A percentile compares a stretch with the other conserved stretches of the same genome.
Conservation (phyloP, 1,140 invertebrate genomes). For the Leptestheria dahalacensis region DNA sequence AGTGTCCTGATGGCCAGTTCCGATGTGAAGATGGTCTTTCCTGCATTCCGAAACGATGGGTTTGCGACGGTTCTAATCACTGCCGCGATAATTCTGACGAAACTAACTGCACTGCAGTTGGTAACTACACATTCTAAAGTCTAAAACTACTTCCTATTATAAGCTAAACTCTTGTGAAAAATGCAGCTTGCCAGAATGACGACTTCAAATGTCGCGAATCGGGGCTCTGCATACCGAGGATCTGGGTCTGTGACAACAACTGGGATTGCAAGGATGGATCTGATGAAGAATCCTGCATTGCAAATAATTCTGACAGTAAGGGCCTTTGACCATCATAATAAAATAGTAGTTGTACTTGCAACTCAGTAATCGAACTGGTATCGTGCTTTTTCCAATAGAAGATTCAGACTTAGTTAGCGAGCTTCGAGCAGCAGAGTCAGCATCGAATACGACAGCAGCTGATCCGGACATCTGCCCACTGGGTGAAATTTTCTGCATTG, state of each 20-base stretch:
- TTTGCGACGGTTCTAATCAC: conserved; percentile 28
- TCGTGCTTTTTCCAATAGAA: too few species aligned
- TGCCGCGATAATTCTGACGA: conserved; percentile 31
- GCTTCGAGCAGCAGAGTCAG: background rate
- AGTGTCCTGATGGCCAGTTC: conserved; percentile 22
- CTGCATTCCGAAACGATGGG: conserved; percentile 24
- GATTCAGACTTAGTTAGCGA: background rate
- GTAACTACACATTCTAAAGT: background rate
- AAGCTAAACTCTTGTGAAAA: background rate
- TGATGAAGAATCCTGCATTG: conserved; percentile 30
- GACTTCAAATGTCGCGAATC: conserved; percentile 14
- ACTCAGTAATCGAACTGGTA: too few species aligned
- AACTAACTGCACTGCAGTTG: conserved; percentile 23
- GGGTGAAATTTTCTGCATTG: conserved; percentile 30
- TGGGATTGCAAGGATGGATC: conserved; percentile 40
- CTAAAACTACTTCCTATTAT: background rate
- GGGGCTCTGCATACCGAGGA: conserved; percentile 33
- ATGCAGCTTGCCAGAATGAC: conserved; percentile 12
- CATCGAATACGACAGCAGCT: background rate
- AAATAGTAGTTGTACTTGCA: too few species aligned
- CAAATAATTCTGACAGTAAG: too few species aligned
- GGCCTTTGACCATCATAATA: too few species aligned
- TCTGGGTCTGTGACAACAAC: conserved; percentile 37
- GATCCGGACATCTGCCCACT: conserved; percentile 16
- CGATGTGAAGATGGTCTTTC: conserved; percentile 25